Conservation (phyloP, 2,113 vertebrate genomes). For the western clawed frog (Xenopus tropicalis) region UCB_Xtro_10.0 CM004447.2:81728001-81728500, state of each 20-base stretch:
- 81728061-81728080: slow-evolving; percentile 94
- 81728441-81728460: slow-evolving; percentile 77
- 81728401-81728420: slow-evolving; percentile 89
- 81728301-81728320: slow-evolving; percentile 89
- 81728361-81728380: slow-evolving; percentile 90
- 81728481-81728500: slow-evolving; percentile 79
- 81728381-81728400: slow-evolving; percentile 89
- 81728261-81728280: slow-evolving; percentile 87
- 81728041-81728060: slow-evolving; percentile 87
- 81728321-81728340: slow-evolving; percentile 85
- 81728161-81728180: slow-evolving; percentile 82
- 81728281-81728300: slow-evolving; percentile 87
- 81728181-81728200: slow-evolving; percentile 91
- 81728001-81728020: slow-evolving; percentile 98
- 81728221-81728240: slow-evolving; percentile 84
- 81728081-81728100: slow-evolving; percentile 85
- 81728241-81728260: slow-evolving; percentile 81
- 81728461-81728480: slow-evolving; percentile 78
- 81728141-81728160: slow-evolving; percentile 68
- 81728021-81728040: slow-evolving; percentile 96
- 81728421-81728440: slow-evolving; percentile 78
- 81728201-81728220: slow-evolving; percentile 97
- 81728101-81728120: slow-evolving; percentile 85
- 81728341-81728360: slow-evolving; percentile 94
- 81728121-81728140: slow-evolving; percentile 72